Evolutionary conservation across 1,140 invertebrate genomes (phyloP), one percentile per base, ranked within the genome.

Genomic region (Pissodes strobi): DNA sequence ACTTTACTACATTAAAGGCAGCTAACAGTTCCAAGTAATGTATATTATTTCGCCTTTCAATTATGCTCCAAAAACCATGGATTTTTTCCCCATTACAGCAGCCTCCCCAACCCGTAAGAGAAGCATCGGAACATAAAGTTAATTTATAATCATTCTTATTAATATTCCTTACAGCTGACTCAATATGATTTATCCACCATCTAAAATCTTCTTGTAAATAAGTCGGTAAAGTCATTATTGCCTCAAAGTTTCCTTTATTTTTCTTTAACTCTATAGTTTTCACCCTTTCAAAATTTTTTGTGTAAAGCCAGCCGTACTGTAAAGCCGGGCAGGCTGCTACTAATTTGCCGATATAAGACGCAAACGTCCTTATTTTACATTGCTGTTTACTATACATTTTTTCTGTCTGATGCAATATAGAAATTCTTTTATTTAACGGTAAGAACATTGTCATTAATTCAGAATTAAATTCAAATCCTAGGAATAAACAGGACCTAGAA

Each of bases 21-120:
- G 59, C 59, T 22, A 37, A 13, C 9, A 55, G 23, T 34, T 64
- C 51, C 45, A 55, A 48, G 15, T n/a, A 3, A 57, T 64, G 45
- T 2, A 55, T 55, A n/a, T 56, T 21, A 18, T 15, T 12, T 12
- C 2, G 8, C 37, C 19, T 30, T 37, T 64, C 61, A 21, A 21
- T 34, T 19, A 9, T 30, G 15, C 17, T 30, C 46, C 43, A 60
- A 22, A 51, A 17, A 1, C 55, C 39, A 23, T 58, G 39, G 10
- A 39, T 18, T 15, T 17, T 48, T 19, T 48, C 6, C 23, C 39
- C 48, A 2, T 41, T 22, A 19, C 34, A 62, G 30, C 12, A 62
- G 9, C 12, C 37, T 5, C 46, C 59, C 59, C 59, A 62, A 37
- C 59, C 59, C 5, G 21, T 19, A 6, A 18, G 13, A 1, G 59